Base-by-base conservation (phyloP, 2,888 invertebrate genomes). In the Cheilosia scutellata region DNA sequence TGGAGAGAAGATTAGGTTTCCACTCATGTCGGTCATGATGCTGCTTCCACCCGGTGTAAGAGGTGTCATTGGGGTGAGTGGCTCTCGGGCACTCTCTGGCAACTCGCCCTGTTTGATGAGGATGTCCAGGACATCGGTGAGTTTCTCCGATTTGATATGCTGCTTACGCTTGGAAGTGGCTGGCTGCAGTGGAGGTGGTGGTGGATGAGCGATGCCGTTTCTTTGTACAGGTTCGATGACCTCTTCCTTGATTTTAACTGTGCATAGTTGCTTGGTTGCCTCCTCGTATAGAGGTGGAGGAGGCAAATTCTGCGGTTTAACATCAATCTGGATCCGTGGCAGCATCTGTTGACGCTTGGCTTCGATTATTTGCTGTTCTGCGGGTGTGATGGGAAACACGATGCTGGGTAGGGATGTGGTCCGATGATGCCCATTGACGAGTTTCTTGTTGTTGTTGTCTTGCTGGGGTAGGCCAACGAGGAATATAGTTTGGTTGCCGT, bases 81-180 rank as follows among this genome's bases (percentile, higher is more conserved):
- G 90, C 57, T 91, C 91, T 60, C 92, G 80, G 5, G 90, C 97
- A 89, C 97, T 97, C 7, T 97, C 95, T 0, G 98, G 97, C 76
- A 98, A 92, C 90, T 98, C 98, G 11, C 98, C 98, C 91, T 97
- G 97, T 90, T 98, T 96, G 55, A 98, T 98, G 13, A 98, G 94
- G 88, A 98, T 98, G 91, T 98, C 98, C 71, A 98, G 93, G 0
- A 98, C 98, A 92, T 98, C 98, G 53, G 91, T 91, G 31, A 92
- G 89, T 80, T 92, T 92, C 89, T 93, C 91, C 89, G 92, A 91
- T 78, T 93, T 92, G 0, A 92, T 88, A 71, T 89, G 70, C 16
- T 72, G 82, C 27, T 87, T 87, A 33, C 87, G 82, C 62, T 88
- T 82, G 9, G 87, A 70, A 88, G 89, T 37, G 5, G 58, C 51